Evolutionary conservation across 2,797 vertebrate genomes (phyloP), one percentile per base, ranked within the genome.

Genomic region (Manis crassicaudata): DNA sequence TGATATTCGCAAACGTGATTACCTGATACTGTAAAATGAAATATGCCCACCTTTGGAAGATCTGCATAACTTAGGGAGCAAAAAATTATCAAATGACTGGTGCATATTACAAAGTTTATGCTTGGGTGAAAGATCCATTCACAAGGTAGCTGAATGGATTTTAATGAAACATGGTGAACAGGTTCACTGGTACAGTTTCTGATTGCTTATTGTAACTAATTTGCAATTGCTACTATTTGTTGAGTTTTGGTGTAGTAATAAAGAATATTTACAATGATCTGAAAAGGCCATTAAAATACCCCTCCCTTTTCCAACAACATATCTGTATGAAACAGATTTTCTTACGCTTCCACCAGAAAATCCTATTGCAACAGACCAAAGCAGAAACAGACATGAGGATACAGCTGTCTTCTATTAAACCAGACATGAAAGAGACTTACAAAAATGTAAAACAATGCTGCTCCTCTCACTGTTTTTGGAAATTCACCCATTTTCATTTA

Each of bases 371-470:
- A 60, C 29, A 29, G 14, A 27, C 25, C 23, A 60, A 89, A 90
- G 43, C 21, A 82, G 62, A 94, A 94, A 82, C 43, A 88, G 50
- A 79, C 43, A 50, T 7, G 4, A 72, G n/a, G 37, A 27, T 58
- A n/a, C 52, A 86, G 58, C 50, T 94, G 52, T 58, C 29, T 86
- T 85, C 58, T 14, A 40, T 96, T 56, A 77, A 94, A 65, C 13
- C 12, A 83, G 54, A 72, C 56, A 23, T 8, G 63, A 76, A 82
- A 46, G 79, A 63, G 60, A 76, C 60, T 52, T 88, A 32, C 37
- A 43, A 90, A 92, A 94, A 77, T 67, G 35, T 86, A 46, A 96
- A 93, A 70, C 70, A 70, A 12, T 25, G n/a, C 9, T 27, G 62
- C 3, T 62, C 58, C 70, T 63, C 60, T 92, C 6, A 84, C 6